These are phyloP conservation scores for Melipona beecheii DNA, from an alignment of 2,888 invertebrate genomes.

Conservation along the genomic window DNA sequence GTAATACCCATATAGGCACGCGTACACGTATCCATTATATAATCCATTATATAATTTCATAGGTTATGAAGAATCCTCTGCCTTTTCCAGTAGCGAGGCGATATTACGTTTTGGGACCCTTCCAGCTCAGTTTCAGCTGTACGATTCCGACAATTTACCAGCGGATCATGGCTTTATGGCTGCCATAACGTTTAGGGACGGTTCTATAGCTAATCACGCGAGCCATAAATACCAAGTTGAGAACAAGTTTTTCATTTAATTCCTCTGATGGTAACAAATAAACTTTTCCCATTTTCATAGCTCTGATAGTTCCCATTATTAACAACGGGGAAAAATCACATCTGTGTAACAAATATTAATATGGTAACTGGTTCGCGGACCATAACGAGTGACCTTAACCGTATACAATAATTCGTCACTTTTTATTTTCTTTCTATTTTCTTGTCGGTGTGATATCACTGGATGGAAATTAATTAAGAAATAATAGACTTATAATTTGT, in stretches of 20 bases:
- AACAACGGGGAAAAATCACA: not conserved
- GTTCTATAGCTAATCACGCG: not conserved
- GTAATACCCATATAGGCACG: not conserved
- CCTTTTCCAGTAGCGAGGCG: not conserved
- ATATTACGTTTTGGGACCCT: constrained; percentile 6
- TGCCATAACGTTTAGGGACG: constrained; percentile 7
- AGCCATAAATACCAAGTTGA: not conserved
- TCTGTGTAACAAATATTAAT: too few relatives aligned
- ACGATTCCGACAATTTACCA: constrained; percentile 18
- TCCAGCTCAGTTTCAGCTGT: constrained; percentile 6
- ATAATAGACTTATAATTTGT: not conserved
- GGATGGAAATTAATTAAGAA: not conserved
- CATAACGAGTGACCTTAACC: too few relatives aligned
- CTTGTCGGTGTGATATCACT: too few relatives aligned
- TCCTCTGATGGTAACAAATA: not conserved
- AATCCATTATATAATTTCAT: not conserved
- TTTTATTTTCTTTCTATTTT: not conserved
- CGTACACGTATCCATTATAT: not conserved
- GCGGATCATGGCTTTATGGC: constrained; percentile 19
- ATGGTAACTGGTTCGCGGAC: too few relatives aligned
- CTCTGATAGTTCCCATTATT: not conserved
- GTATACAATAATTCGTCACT: too few relatives aligned
- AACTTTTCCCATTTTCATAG: not conserved
- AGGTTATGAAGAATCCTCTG: not conserved
- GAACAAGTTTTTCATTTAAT: not conserved